Evolutionary conservation across 1,140 invertebrate species (phyloP).

Genomic region (Danaus plexippus): DNA sequence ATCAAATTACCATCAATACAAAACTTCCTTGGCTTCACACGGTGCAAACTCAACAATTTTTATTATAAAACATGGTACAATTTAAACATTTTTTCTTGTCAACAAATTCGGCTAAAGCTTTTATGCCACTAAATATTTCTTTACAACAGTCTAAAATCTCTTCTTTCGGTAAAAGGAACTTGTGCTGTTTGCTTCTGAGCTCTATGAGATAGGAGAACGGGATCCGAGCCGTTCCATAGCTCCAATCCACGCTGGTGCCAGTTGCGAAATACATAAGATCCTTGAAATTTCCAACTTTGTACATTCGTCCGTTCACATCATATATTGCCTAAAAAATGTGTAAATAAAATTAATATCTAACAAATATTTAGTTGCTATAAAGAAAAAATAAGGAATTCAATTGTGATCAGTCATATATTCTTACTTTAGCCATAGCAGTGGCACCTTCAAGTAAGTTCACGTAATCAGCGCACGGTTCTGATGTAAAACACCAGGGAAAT

Average conservation of each 20-base stretch:
- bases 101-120: slow-evolving; percentile 71
- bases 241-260: slow-evolving; percentile 82
- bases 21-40: too few species aligned
- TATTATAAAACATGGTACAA: slow-evolving; percentile 38
- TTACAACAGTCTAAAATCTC: slow-evolving; percentile 78
- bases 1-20: too few species aligned
- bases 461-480: slow-evolving; percentile 78
- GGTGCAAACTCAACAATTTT: slow-evolving; percentile 9
- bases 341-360: too few species aligned
- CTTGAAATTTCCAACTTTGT: slow-evolving; percentile 64
- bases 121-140: slow-evolving; percentile 76
- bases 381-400: slow-evolving; percentile 1
- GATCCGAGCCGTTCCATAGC: slow-evolving; percentile 74
- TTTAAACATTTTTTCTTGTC: slow-evolving; percentile 51
- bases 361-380: too few species aligned
- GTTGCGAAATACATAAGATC: slow-evolving; percentile 71
- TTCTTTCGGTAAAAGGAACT: slow-evolving; percentile 79
- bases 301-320: slow-evolving; percentile 50
- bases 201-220: slow-evolving; percentile 81
- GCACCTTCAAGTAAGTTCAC: slow-evolving; percentile 74
- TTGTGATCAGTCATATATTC: slow-evolving; percentile 3
- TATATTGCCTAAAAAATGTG: slow-evolving; percentile 45
- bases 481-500: slow-evolving; percentile 86
- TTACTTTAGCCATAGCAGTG: slow-evolving; percentile 57
- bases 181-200: slow-evolving; percentile 74